Conservation (phyloP, 2,113 vertebrate genomes). For the Sula dactylatra region DNA sequence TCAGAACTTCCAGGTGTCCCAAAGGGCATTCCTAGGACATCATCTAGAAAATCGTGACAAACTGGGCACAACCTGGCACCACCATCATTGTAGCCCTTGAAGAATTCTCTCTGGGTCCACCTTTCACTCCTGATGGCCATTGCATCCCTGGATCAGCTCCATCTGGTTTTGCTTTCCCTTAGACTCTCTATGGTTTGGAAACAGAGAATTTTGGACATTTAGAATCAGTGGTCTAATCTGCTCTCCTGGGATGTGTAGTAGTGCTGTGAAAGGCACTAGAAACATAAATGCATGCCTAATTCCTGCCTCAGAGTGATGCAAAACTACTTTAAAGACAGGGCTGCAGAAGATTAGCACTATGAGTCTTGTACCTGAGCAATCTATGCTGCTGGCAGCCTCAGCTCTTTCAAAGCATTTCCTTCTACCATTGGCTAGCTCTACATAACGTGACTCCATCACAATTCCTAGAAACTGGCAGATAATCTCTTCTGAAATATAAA, state of each 20-base stretch:
- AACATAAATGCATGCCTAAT: neutral
- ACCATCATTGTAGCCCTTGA: accelerated
- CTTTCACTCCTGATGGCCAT: neutral
- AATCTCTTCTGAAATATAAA: neutral
- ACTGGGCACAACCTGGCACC: neutral
- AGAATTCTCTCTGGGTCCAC: neutral
- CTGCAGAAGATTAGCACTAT: neutral
- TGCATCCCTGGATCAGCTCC: neutral
- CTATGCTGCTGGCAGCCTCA: neutral
- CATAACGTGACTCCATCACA: accelerated
- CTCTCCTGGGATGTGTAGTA: accelerated
- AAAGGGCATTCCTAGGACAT: neutral
- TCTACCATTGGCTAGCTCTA: neutral
- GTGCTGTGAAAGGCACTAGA: neutral
- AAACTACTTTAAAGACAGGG: neutral
- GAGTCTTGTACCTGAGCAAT: neutral
- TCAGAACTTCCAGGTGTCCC: neutral
- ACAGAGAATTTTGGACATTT: neutral
- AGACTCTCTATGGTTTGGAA: neutral
- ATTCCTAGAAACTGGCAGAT: neutral
- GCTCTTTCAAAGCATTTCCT: neutral
- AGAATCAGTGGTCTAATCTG: neutral
- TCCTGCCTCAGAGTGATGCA: neutral
- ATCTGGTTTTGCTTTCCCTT: neutral
- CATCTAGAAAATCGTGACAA: neutral